Conservation (phyloP, 2,113 vertebrate species). For the Gorilla gorilla region DNA sequence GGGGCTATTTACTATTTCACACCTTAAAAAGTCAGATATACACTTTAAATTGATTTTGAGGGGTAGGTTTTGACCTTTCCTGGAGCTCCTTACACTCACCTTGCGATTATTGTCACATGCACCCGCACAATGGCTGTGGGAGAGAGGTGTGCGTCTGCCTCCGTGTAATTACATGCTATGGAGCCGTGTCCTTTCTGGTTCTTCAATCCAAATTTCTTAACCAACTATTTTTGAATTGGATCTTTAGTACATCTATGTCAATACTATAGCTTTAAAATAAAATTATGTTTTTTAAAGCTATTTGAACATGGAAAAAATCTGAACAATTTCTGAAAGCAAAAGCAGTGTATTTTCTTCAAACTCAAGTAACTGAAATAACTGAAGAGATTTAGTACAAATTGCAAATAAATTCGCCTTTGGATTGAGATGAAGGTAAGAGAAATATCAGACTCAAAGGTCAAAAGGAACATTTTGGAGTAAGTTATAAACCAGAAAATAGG, state of each 20-base stretch:
- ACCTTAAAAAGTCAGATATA: background rate
- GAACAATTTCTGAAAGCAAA: slow-evolving; percentile 70
- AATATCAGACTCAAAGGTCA: slow-evolving; percentile 72
- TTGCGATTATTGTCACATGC: background rate
- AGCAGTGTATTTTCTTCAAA: slow-evolving; percentile 73
- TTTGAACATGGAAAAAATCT: slow-evolving; percentile 64
- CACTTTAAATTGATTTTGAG: background rate
- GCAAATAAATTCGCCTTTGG: slow-evolving; percentile 75
- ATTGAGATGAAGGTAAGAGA: slow-evolving; percentile 71
- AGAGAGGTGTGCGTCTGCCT: background rate
- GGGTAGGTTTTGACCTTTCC: background rate
- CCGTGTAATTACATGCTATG: background rate
- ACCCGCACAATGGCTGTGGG: background rate
- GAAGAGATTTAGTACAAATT: slow-evolving; percentile 76
- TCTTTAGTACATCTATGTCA: slow-evolving; percentile 35
- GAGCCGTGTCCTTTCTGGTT: slow-evolving; percentile 21
- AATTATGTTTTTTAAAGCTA: slow-evolving; percentile 70
- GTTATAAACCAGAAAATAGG: slow-evolving; percentile 76
- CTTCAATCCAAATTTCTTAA: slow-evolving; percentile 63
- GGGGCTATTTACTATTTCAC: background rate
- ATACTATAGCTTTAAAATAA: slow-evolving; percentile 67
- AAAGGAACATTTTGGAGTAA: slow-evolving; percentile 69
- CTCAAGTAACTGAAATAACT: slow-evolving; percentile 74
- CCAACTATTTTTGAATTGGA: slow-evolving; percentile 41
- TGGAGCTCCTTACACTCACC: background rate